phyloP scores from a whole-genome alignment of 2,113 vertebrate species.

The Acinonyx jubatus region DNA sequence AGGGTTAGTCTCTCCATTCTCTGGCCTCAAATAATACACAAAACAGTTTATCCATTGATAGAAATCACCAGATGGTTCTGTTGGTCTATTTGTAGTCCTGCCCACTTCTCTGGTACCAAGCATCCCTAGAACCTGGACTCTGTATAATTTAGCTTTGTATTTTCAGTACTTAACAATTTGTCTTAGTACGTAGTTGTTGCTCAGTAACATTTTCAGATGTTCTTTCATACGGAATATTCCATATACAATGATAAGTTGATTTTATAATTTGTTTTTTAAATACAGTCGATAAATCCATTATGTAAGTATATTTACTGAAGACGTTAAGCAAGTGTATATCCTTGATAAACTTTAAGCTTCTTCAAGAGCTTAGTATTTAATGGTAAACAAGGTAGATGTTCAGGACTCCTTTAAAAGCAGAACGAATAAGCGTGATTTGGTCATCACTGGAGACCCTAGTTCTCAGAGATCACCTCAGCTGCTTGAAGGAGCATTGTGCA shows the following conservation, averaged over 20 bases:
- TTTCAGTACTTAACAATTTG: neutral
- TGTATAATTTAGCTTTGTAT: neutral
- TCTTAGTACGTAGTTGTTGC: neutral
- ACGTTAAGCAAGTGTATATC: neutral
- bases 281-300: neutral
- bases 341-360: neutral
- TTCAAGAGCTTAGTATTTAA: neutral
- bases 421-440: neutral
- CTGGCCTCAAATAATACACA: neutral
- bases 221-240: neutral
- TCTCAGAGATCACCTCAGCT: neutral
- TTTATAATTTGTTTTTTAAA: neutral
- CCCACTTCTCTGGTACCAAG: neutral
- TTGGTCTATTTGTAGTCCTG: neutral
- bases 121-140: neutral
- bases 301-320: neutral
- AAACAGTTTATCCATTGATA: neutral
- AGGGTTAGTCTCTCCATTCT: neutral
- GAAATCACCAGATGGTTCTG: neutral
- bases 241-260: neutral
- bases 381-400: neutral
- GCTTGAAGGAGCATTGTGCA: fast-evolving
- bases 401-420: neutral
- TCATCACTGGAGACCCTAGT: neutral
- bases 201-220: neutral